Percentiles rank a stretch among this genome's conserved stretches.
phyloP scores from a whole-genome alignment of 2,797 vertebrate species.

The Pterois miles region DNA sequence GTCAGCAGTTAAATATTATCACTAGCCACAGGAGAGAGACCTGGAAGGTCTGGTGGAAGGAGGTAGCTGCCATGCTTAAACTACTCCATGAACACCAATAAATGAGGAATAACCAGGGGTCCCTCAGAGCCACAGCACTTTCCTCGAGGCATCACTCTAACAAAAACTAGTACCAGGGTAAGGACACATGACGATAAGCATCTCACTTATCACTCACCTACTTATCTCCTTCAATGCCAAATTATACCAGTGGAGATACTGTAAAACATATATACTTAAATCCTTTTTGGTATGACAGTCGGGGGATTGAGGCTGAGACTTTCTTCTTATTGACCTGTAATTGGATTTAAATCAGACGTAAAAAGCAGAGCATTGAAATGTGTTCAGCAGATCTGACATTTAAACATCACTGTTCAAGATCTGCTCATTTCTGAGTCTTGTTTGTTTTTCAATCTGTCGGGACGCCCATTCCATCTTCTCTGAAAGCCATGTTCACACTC shows the following conservation, averaged over 20 bases:
- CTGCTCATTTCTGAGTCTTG: slow-evolving; percentile 37
- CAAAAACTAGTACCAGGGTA: slow-evolving; percentile 22
- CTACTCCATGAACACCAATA: slow-evolving; percentile 60
- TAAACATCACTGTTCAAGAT: slow-evolving; percentile 26
- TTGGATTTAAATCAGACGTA: slow-evolving; percentile 6
- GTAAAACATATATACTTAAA: slow-evolving; percentile 3
- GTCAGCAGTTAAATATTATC: slow-evolving; percentile 81
- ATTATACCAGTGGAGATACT: slow-evolving; percentile 12
- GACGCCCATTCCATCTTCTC: slow-evolving; percentile 60
- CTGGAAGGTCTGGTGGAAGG: slow-evolving; percentile 36
- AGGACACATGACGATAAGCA: slow-evolving; percentile 14
- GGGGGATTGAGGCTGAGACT: neutral
- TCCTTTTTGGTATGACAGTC: neutral
- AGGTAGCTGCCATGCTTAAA: slow-evolving; percentile 62
- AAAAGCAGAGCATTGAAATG: slow-evolving; percentile 3
- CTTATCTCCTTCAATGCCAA: slow-evolving; percentile 5
- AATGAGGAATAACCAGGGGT: slow-evolving; percentile 48
- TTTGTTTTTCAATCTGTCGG: slow-evolving; percentile 68
- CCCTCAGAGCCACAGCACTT: slow-evolving; percentile 19
- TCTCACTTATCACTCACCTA: slow-evolving; percentile 22
- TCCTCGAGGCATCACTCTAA: slow-evolving; percentile 26
- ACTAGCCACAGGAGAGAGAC: slow-evolving; percentile 66
- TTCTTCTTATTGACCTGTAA: slow-evolving; percentile 22
- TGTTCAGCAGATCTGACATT: slow-evolving; percentile 19
- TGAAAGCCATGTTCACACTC: slow-evolving; percentile 45